phyloP scores from a whole-genome alignment of 23 tunicate genomes.

The Phallusia fumigata region DNA sequence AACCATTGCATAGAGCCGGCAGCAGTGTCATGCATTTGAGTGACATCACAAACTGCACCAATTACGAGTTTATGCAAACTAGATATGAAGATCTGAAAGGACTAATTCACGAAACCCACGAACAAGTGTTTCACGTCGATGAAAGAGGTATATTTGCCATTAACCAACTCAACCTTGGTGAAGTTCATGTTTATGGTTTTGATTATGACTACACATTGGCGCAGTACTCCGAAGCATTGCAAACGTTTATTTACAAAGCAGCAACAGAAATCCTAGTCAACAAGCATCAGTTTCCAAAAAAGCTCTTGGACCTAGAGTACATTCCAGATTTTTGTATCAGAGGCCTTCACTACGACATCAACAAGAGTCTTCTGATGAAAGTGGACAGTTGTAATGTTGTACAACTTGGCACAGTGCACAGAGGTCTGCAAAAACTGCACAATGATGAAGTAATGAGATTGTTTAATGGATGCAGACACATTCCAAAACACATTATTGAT shows the following conservation, averaged over 20 bases:
- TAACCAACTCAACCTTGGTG: slow-evolving; percentile 76
- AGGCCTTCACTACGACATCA: slow-evolving; percentile 90
- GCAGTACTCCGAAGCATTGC: slow-evolving; percentile 87
- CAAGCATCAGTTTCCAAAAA: slow-evolving; percentile 73
- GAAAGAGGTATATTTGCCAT: slow-evolving; percentile 72
- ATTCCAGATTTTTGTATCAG: slow-evolving; percentile 87
- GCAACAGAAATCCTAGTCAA: slow-evolving; percentile 56
- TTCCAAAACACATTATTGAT: slow-evolving; percentile 75
- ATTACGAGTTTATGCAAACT: slow-evolving; percentile 49
- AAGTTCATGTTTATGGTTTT: slow-evolving; percentile 76
- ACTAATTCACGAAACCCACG: slow-evolving; percentile 38
- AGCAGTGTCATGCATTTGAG: slow-evolving; percentile 5
- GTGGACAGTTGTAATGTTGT: slow-evolving; percentile 82
- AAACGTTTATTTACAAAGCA: slow-evolving; percentile 77
- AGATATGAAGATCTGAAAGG: slow-evolving; percentile 42
- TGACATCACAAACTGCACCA: slow-evolving; percentile 19
- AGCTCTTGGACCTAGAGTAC: slow-evolving; percentile 32
- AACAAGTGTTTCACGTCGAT: slow-evolving; percentile 39
- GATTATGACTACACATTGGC: slow-evolving; percentile 99
- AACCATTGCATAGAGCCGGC: background rate
- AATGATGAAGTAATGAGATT: slow-evolving; percentile 42
- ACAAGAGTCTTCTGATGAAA: slow-evolving; percentile 89
- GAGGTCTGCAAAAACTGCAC: slow-evolving; percentile 39
- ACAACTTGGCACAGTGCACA: slow-evolving; percentile 75
- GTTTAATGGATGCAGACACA: slow-evolving; percentile 63